phyloP scores from a whole-genome alignment of 2,888 invertebrate genomes.

The Corythucha ciliata region DNA sequence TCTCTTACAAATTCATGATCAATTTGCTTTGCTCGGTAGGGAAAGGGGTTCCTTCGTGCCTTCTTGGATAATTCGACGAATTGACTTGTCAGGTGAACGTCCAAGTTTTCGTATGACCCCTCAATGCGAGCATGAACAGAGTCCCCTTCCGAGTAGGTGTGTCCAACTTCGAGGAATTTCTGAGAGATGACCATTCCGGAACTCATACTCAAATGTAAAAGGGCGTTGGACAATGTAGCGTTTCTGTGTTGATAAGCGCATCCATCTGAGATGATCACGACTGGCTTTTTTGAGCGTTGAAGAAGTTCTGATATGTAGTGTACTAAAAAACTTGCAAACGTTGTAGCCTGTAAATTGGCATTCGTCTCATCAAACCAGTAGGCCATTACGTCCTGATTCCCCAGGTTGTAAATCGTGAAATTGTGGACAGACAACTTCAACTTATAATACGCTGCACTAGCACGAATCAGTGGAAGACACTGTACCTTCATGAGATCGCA shows the following conservation, averaged over 20 bases:
- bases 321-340: slow-evolving; percentile 8
- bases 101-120: background rate
- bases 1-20: slow-evolving; percentile 25
- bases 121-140: slow-evolving; percentile 1
- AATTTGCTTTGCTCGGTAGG: slow-evolving; percentile 20
- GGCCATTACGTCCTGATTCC: slow-evolving; percentile 4
- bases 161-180: slow-evolving; percentile 7
- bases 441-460: slow-evolving; percentile 9
- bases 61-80: slow-evolving; percentile 18
- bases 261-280: slow-evolving; percentile 16
- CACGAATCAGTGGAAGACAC: slow-evolving; percentile 2
- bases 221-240: slow-evolving; percentile 9
- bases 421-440: slow-evolving; percentile 15
- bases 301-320: slow-evolving; percentile 2
- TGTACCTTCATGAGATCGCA: slow-evolving; percentile 14
- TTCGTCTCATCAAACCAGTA: slow-evolving; percentile 25
- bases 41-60: slow-evolving; percentile 17
- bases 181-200: background rate
- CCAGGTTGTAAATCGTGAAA: slow-evolving; percentile 18
- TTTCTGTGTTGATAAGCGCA: slow-evolving; percentile 19
- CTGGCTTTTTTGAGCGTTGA: background rate
- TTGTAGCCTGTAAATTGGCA: background rate
- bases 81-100: slow-evolving; percentile 17
- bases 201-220: slow-evolving; percentile 16
- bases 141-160: slow-evolving; percentile 18